These are phyloP conservation scores for Aromia moschata DNA, from an alignment of 2,888 invertebrate species.

Conservation along the genomic window DNA sequence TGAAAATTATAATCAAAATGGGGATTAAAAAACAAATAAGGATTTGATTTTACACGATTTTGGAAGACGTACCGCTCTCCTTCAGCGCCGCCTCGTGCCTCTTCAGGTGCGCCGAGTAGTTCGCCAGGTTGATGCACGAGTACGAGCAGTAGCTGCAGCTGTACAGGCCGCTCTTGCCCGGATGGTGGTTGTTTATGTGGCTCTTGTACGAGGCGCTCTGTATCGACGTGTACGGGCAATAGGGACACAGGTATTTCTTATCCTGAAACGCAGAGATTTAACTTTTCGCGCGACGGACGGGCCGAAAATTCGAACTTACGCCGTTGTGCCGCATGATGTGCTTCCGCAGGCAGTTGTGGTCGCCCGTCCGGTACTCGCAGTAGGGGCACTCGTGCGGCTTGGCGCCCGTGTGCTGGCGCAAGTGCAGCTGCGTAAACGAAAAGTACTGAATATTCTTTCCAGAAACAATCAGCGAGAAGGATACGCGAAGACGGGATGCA, in stretches of 20 bases:
- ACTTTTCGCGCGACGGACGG: background rate
- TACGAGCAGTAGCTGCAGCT: slow-evolving; percentile 67
- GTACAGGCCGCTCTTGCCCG: slow-evolving; percentile 63
- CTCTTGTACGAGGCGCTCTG: slow-evolving; percentile 75
- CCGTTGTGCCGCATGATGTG: slow-evolving; percentile 72
- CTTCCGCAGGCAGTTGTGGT: slow-evolving; percentile 77
- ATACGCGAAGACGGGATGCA: too few species aligned
- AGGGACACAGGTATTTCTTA: slow-evolving; percentile 69
- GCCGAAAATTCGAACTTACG: slow-evolving; percentile 45
- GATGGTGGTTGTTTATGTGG: slow-evolving; percentile 64
- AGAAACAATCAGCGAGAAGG: too few species aligned
- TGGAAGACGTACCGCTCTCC: slow-evolving; percentile 17
- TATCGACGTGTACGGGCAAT: slow-evolving; percentile 75
- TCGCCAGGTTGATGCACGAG: slow-evolving; percentile 68
- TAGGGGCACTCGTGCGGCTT: slow-evolving; percentile 78
- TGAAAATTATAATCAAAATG: too few species aligned
- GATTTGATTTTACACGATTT: too few species aligned
- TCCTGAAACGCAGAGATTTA: slow-evolving; percentile 32
- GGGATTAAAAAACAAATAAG: too few species aligned
- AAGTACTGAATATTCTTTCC: too few species aligned
- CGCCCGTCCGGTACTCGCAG: slow-evolving; percentile 76
- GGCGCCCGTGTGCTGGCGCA: slow-evolving; percentile 80
- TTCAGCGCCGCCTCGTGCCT: slow-evolving; percentile 61
- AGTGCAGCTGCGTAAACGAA: slow-evolving; percentile 67
- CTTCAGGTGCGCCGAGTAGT: slow-evolving; percentile 66